Evolutionary conservation across 2,797 vertebrate species (phyloP), one percentile per base, ranked within the genome.

Genomic region (Babyrousa celebensis): DNA sequence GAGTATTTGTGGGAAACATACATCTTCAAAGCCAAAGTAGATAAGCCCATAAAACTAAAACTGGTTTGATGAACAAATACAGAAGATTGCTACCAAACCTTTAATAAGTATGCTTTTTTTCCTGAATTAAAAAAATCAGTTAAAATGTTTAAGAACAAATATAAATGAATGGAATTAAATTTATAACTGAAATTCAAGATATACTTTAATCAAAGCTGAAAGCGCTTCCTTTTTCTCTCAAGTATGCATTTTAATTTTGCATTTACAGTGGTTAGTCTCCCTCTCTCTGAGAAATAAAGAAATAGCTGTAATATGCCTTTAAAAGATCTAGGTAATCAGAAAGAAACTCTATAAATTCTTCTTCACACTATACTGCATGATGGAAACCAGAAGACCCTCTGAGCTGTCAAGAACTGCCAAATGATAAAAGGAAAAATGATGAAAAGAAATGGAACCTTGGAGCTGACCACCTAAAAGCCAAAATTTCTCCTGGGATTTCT

Each of bases 401-500:
- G 98, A 99, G 98, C 99, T 99, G 99, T 99, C 99, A 99, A 98
- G 98, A 98, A 98, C 97, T 98, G 98, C 97, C 97, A 98, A 98
- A 98, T 92, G 99, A 99, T 99, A 99, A 99, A 98, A 99, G 97
- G 80, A 98, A 98, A 96, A 96, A 96, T 98, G 99, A 98, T 99
- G 98, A 99, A 99, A 99, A 99, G 99, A 98, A 99, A 99, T 99
- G 99, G 99, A 99, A 99, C 98, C 99, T 99, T 99, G 98, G 98
- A 99, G 98, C 98, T 99, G 99, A 99, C 99, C 98, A 80, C 99
- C 99, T 99, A 99, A 99, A 99, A 98, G 98, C 99, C 98, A 98
- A 98, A 99, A 98, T 99, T 99, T 99, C 99, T 99, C 99, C 98
- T 98, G 98, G 99, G 99, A 99, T 98, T 98, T 99, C 99, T 99